These are phyloP conservation scores for Apodemia duryi DNA, from an alignment of 2,888 invertebrate genomes.

Conservation along the genomic window DNA sequence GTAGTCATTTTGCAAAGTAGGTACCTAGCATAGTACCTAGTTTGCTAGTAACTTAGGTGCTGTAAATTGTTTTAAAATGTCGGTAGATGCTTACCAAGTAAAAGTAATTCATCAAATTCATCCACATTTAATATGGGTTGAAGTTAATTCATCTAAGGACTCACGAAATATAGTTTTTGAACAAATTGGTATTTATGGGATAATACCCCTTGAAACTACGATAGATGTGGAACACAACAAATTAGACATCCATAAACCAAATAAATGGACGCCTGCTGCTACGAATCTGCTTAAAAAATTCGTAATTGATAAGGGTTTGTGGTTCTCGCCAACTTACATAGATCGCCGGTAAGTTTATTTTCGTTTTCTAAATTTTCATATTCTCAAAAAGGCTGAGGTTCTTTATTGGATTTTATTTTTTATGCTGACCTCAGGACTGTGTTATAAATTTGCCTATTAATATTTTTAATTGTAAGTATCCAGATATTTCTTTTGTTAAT, in stretches of 20 bases:
- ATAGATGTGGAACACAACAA: slow-evolving; percentile 35
- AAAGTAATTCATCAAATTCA: slow-evolving; percentile 45
- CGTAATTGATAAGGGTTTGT: slow-evolving; percentile 38
- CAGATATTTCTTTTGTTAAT: no score
- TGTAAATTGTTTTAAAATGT: slow-evolving; percentile 26
- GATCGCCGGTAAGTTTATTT: slow-evolving; percentile 45
- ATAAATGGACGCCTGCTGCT: slow-evolving; percentile 50
- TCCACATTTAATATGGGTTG: slow-evolving; percentile 55
- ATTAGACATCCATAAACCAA: slow-evolving; percentile 35
- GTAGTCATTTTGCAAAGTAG: no score
- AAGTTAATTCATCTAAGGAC: slow-evolving; percentile 29
- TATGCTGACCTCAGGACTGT: no score
- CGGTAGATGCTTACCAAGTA: slow-evolving; percentile 47
- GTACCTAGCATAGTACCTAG: no score
- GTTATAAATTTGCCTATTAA: no score
- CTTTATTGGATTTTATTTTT: no score
- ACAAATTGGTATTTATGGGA: slow-evolving; percentile 58
- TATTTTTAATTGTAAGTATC: no score
- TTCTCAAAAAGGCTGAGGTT: not conserved
- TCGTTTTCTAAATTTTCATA: not conserved
- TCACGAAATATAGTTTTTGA: slow-evolving; percentile 44
- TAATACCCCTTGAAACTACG: slow-evolving; percentile 45
- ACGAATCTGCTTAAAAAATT: slow-evolving; percentile 39
- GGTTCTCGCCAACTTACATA: slow-evolving; percentile 47
- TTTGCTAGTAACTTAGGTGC: no score